These are phyloP conservation scores for Galleria mellonella DNA, from an alignment of 1,140 invertebrate species.

Conservation along the genomic window DNA sequence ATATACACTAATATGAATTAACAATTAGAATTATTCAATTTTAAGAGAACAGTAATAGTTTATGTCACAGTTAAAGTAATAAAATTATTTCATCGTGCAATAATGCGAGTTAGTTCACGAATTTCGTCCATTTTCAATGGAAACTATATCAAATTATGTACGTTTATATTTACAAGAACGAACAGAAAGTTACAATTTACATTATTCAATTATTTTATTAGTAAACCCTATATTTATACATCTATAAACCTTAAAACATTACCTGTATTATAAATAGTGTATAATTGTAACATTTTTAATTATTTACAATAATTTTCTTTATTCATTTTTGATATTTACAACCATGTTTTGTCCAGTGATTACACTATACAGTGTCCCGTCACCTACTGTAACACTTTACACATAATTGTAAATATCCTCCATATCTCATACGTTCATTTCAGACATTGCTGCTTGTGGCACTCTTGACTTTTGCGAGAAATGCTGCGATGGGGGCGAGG, in stretches of 20 bases:
- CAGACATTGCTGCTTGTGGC: constrained; percentile 84
- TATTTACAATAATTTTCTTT: constrained; percentile 11
- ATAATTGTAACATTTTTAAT: constrained; percentile 5
- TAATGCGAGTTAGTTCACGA: neutral
- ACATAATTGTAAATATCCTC: constrained; percentile 74
- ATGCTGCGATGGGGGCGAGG: constrained; percentile 56
- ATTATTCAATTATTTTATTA: neutral
- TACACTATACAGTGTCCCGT: constrained; percentile 25
- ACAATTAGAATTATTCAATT: constrained; percentile 8
- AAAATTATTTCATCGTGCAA: neutral
- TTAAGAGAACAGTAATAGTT: neutral
- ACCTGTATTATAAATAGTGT: constrained; percentile 11
- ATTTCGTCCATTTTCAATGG: constrained; percentile 16
- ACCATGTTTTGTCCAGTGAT: constrained; percentile 36
- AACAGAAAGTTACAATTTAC: neutral
- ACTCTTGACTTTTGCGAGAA: constrained; percentile 77
- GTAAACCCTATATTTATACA: neutral
- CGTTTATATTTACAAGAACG: neutral
- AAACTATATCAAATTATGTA: constrained; percentile 22
- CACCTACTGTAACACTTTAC: constrained; percentile 48
- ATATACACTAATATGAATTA: constrained; percentile 16
- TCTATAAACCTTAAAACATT: constrained; percentile 12
- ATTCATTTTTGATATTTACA: constrained; percentile 56
- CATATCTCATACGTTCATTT: constrained; percentile 88
- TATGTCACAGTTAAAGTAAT: neutral